Evolutionary conservation across 2,113 vertebrate species (phyloP).

Genomic region (Coreoperca whiteheadi): DNA sequence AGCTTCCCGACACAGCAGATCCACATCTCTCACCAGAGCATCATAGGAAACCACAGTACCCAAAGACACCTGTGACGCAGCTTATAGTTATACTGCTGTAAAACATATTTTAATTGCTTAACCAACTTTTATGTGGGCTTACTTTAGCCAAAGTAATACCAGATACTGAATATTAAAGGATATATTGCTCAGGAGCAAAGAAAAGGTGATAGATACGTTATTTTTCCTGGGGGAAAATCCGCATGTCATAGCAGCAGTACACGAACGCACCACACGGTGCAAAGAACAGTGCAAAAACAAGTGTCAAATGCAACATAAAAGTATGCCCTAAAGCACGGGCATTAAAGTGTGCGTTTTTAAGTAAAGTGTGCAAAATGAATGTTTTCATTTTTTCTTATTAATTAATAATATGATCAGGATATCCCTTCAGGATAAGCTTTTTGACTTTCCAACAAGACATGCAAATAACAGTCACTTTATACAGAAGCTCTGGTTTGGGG

Average conservation of each 20-base stretch:
- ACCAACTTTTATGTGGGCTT: not conserved
- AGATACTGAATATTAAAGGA: not conserved
- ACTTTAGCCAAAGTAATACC: not conserved
- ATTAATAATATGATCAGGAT: not conserved
- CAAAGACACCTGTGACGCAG: too few relatives aligned
- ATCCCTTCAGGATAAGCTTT: not conserved
- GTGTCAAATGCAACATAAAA: too few relatives aligned
- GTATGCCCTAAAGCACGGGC: too few relatives aligned
- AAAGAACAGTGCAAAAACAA: too few relatives aligned
- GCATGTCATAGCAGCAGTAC: too few relatives aligned
- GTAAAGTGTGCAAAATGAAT: too few relatives aligned
- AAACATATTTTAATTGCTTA: not conserved
- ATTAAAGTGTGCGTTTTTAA: too few relatives aligned
- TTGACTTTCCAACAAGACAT: not conserved
- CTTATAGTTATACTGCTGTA: too few relatives aligned
- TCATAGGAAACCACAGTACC: too few relatives aligned
- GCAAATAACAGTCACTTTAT: not conserved
- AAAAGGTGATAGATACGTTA: not conserved
- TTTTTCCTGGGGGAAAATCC: too few relatives aligned
- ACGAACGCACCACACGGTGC: too few relatives aligned
- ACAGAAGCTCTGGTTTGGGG: not conserved
- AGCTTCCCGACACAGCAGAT: not conserved
- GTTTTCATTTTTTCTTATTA: too few relatives aligned
- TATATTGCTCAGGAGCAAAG: not conserved
- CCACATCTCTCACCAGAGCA: not conserved